Percentiles rank a stretch among this genome's conserved stretches.
These are phyloP conservation scores for Oreohelix idahoensis DNA, from an alignment of 1,140 invertebrate genomes.

Conservation along the genomic window DNA sequence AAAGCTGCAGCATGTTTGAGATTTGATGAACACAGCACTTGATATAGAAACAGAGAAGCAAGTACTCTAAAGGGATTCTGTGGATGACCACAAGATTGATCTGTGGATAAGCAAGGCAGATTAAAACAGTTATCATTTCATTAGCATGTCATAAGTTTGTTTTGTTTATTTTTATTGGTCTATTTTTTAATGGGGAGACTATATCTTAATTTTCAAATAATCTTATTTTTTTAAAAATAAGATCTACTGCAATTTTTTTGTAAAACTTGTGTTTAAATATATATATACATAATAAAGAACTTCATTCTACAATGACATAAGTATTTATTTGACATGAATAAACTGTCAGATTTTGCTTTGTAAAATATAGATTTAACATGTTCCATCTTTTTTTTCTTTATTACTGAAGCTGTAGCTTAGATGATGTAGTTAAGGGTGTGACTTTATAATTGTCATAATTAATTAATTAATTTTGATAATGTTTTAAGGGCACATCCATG, in stretches of 20 bases:
- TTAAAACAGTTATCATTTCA: neutral
- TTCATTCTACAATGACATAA: neutral
- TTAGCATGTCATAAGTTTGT: neutral
- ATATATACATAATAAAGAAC: neutral
- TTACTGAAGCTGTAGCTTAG: no score
- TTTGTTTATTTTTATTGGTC: neutral
- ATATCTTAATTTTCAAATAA: neutral
- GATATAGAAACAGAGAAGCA: neutral
- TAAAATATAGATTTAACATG: neutral
- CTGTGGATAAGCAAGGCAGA: neutral
- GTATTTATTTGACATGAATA: neutral
- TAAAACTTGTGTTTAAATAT: no score
- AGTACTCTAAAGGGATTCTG: neutral
- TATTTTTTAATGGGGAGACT: neutral
- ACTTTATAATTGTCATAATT: no score
- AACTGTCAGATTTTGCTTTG: neutral
- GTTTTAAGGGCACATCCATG: no score
- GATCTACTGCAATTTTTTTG: neutral
- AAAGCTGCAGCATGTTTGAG: neutral
- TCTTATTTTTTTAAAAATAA: neutral
- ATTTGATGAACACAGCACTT: neutral
- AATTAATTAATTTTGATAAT: no score
- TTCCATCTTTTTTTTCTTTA: no score
- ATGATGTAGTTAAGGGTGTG: no score
- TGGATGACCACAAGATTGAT: neutral